phyloP scores from a whole-genome alignment of 2,797 vertebrate species.

The Sebastiscus tertius region DNA sequence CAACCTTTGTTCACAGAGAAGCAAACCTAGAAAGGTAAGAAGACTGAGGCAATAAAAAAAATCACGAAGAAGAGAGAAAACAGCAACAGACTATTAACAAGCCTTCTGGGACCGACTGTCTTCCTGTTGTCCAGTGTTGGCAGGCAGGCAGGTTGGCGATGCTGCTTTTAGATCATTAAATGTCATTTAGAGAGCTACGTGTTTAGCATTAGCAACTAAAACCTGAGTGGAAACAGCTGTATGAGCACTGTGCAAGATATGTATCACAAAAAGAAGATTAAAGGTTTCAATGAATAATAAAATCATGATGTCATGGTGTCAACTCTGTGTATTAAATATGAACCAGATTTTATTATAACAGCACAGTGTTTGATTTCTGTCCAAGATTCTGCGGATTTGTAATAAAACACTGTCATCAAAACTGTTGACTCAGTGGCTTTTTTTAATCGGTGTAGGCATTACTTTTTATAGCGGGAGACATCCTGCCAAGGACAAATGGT shows the following conservation, averaged over 20 bases:
- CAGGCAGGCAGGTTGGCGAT: not conserved
- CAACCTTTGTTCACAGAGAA: not conserved
- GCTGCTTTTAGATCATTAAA: not conserved
- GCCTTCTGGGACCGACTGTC: not conserved
- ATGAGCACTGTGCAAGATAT: not conserved
- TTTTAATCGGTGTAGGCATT: conserved; percentile 49
- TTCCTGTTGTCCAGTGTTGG: not conserved
- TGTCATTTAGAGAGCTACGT: not conserved
- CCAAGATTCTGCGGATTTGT: conserved; percentile 23
- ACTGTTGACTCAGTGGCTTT: conserved; percentile 61
- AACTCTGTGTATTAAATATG: not conserved
- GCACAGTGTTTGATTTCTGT: conserved; percentile 11
- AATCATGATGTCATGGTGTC: not conserved
- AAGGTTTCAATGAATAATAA: not conserved
- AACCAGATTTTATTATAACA: not conserved
- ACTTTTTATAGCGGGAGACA: conserved; percentile 44
- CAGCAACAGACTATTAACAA: not conserved
- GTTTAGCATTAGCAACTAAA: not conserved
- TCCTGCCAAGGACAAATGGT: conserved; percentile 63
- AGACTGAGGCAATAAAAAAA: not conserved
- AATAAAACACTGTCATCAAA: conserved; percentile 40
- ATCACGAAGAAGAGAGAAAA: not conserved
- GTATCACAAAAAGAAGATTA: not conserved
- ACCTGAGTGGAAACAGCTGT: not conserved
- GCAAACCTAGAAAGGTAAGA: not conserved